phyloP scores from a whole-genome alignment of 2,113 vertebrate species.

The Nothoprocta perdicaria region DNA sequence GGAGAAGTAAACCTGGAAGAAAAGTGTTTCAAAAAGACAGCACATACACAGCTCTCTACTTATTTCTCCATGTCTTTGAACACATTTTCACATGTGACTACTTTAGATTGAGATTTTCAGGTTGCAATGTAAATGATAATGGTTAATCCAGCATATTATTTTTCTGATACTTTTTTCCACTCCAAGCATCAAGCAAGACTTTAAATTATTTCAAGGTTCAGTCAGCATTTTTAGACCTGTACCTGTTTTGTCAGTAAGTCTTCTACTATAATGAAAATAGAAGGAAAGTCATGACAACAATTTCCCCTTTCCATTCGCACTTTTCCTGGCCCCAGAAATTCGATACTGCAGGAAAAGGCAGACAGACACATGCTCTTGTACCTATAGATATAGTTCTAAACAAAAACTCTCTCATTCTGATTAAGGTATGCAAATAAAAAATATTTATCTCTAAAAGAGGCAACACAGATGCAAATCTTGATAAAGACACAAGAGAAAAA shows the following conservation, averaged over 20 bases:
- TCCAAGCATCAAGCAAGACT: not conserved
- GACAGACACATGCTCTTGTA: not conserved
- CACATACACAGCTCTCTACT: not conserved
- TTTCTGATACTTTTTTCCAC: slow-evolving; percentile 16
- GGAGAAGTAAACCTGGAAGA: not conserved
- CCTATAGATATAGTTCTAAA: not conserved
- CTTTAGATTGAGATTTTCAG: not conserved
- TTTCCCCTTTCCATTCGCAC: not conserved
- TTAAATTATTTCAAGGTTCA: not conserved
- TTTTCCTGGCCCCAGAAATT: not conserved
- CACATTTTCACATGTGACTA: not conserved
- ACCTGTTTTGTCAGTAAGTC: not conserved
- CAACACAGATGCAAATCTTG: not conserved
- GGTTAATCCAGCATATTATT: not conserved
- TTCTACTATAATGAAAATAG: not conserved
- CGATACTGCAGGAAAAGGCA: not conserved
- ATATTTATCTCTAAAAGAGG: not conserved
- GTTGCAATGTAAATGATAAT: not conserved
- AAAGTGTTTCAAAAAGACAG: not conserved
- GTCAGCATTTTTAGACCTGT: not conserved
- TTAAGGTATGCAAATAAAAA: not conserved
- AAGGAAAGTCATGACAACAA: not conserved
- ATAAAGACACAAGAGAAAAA: not conserved
- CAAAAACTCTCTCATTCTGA: not conserved
- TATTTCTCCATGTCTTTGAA: not conserved